These are phyloP conservation scores for Malacoraja senta DNA, from an alignment of 2,797 vertebrate species.

Conservation along the genomic window DNA sequence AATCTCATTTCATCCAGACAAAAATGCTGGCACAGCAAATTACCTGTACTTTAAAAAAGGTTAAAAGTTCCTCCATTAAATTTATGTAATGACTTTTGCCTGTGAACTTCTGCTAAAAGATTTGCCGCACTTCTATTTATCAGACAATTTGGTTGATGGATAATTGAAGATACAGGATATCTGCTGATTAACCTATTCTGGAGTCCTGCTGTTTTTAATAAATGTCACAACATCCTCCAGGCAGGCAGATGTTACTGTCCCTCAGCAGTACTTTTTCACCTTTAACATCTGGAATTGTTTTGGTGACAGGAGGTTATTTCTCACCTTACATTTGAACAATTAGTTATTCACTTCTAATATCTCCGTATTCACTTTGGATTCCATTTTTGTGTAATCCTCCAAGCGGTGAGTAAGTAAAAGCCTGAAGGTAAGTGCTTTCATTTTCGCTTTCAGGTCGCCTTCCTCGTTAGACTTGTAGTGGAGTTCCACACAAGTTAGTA, in stretches of 20 bases:
- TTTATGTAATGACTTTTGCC: conserved; percentile 66
- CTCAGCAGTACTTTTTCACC: neutral
- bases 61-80: conserved; percentile 76
- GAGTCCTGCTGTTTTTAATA: conserved; percentile 13
- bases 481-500: too few relatives aligned
- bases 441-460: too few relatives aligned
- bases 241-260: neutral
- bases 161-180: conserved; percentile 22
- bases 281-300: conserved; percentile 17
- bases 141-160: conserved; percentile 4
- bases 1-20: conserved; percentile 71
- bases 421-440: too few relatives aligned
- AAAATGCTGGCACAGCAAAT: conserved; percentile 76
- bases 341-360: neutral
- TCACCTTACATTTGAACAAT: neutral
- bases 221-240: conserved; percentile 14
- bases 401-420: too few relatives aligned
- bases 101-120: conserved; percentile 11
- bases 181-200: conserved; percentile 7
- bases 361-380: neutral
- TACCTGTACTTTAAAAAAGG: conserved; percentile 81
- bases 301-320: neutral
- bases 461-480: too few relatives aligned
- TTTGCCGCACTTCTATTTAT: conserved; percentile 4
- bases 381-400: too few relatives aligned